Percentiles rank a stretch among this genome's conserved stretches.
These are phyloP conservation scores for Lampris megalopsis DNA, from an alignment of 2,113 vertebrate species.

Conservation along the genomic window DNA sequence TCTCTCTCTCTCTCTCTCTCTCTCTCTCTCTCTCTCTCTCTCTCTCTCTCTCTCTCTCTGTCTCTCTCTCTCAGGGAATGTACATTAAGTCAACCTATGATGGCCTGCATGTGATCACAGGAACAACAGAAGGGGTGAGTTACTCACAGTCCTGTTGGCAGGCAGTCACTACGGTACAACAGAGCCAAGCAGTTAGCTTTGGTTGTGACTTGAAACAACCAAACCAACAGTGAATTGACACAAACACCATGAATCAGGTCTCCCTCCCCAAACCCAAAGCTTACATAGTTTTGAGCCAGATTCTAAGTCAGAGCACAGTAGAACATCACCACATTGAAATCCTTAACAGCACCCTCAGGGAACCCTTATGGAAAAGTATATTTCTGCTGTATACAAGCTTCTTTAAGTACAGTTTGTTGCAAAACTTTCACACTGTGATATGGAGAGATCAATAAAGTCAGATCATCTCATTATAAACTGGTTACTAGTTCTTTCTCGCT, in stretches of 20 bases:
- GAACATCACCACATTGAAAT: background rate
- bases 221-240: background rate
- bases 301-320: slow-evolving; percentile 6
- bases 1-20: slow-evolving; percentile 49
- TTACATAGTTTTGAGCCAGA: background rate
- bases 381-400: background rate
- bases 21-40: slow-evolving; percentile 44
- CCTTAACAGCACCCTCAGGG: background rate
- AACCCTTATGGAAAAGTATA: background rate
- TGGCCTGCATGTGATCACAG: slow-evolving; percentile 97
- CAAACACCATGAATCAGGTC: slow-evolving; percentile 14
- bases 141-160: slow-evolving; percentile 18
- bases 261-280: background rate
- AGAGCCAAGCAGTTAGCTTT: background rate
- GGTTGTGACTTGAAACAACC: background rate
- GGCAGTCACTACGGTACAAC: background rate
- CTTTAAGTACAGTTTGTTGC: slow-evolving; percentile 45
- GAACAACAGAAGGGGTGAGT: slow-evolving; percentile 98
- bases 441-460: slow-evolving; percentile 48
- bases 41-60: background rate
- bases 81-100: slow-evolving; percentile 99
- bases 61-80: slow-evolving; percentile 88
- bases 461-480: slow-evolving; percentile 38
- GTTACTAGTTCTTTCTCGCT: too few relatives aligned
- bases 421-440: slow-evolving; percentile 16